Base-by-base conservation (phyloP, 2,797 vertebrate species). In the Stomatorhinus walkeri region DNA sequence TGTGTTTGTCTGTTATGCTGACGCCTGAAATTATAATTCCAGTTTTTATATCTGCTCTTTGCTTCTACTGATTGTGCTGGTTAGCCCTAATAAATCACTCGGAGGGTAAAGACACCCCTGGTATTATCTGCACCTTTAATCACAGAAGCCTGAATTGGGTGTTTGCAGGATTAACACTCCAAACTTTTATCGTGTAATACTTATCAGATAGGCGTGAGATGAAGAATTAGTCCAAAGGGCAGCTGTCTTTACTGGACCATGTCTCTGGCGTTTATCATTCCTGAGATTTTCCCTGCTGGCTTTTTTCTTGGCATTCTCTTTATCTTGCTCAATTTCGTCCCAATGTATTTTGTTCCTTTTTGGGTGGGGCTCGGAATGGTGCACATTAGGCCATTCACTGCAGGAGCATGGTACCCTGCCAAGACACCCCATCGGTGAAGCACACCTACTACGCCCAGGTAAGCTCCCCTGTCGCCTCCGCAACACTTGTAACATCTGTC, bases 371-470 rank as follows among this genome's bases (percentile, higher is more conserved):
- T 84, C 8, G 19, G 36, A 46, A 84, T 49, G 19, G 46, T 84
- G 46, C 90, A 88, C n/a, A 88, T 19, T 87, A 99, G 98, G 96
- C 98, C 90, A 96, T 93, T 91, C 98, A 99, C 93, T 98, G 98
- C 94, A 96, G 98, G 94, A 97, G 96, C 12, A 95, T 99, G 94
- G 87, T 99, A 64, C 98, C 98, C 3, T 98, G 98, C 91, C 98
- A 99, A 94, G 98, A 99, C 92, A 98, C 95, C 0, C 98, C 98
- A 0, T 96, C 97, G 32, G 95, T 99, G 94, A 99, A 99, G 91
- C 94, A 97, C 92, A 98, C 97, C 40, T 99, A 99, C 93, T 98
- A 96, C 36, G 96, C 97, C 32, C 97, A 98, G 97, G 98, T 99
- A 94, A 86, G 12, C 56, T 87, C 43, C 48, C 19, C 9, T 64